Evolutionary conservation across 2,888 invertebrate genomes (phyloP).

Genomic region (Beris morrisii): DNA sequence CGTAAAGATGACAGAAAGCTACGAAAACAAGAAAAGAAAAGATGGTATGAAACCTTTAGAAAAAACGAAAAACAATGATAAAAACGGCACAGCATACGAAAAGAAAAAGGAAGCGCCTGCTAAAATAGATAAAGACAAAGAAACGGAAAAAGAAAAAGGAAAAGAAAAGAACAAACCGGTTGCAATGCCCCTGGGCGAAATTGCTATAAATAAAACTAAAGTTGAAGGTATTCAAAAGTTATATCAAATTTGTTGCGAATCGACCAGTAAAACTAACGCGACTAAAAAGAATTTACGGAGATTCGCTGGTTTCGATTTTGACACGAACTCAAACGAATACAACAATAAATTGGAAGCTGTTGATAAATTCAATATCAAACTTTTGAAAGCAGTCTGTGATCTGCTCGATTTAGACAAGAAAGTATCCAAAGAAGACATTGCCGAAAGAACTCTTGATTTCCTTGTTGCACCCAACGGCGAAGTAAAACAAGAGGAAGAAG

Average conservation of each 20-base stretch:
- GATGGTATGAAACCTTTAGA: conserved; percentile 51
- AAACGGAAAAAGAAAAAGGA: conserved; percentile 54
- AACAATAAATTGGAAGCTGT: conserved; percentile 69
- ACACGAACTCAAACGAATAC: conserved; percentile 72
- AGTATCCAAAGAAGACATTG: conserved; percentile 62
- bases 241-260: conserved; percentile 54
- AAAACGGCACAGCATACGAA: conserved; percentile 52
- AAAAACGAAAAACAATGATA: conserved; percentile 56
- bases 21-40: conserved; percentile 53
- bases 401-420: conserved; percentile 72
- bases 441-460: conserved; percentile 63
- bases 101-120: conserved; percentile 57
- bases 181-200: conserved; percentile 53
- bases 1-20: too few relatives aligned
- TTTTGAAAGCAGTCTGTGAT: conserved; percentile 71
- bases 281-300: conserved; percentile 77
- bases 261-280: conserved; percentile 53
- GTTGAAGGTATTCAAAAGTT: conserved; percentile 55
- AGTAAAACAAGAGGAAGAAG: conserved; percentile 54
- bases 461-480: conserved; percentile 64
- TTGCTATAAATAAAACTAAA: conserved; percentile 55
- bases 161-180: conserved; percentile 54
- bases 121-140: conserved; percentile 60
- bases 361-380: conserved; percentile 66
- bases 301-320: conserved; percentile 81